A percentile compares a stretch with the other conserved stretches of the same genome.
Conservation (phyloP, 2,797 vertebrate species). For the Thaleichthys pacificus region DNA sequence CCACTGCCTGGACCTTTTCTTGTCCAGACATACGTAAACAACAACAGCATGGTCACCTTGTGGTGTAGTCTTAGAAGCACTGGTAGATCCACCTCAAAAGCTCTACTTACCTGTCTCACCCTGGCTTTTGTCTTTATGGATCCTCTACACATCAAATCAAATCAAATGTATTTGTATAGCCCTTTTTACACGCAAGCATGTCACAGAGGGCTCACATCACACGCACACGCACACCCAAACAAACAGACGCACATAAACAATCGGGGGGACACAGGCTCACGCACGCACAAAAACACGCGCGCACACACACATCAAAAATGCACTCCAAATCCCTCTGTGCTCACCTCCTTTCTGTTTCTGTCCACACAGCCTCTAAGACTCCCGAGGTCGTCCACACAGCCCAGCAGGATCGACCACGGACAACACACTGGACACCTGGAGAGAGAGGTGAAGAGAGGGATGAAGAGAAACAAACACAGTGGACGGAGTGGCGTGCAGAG, state of each 20-base stretch:
- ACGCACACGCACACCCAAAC: conserved; percentile 17
- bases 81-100: too few relatives aligned
- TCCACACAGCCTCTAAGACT: conserved; percentile 52
- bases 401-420: conserved; percentile 61
- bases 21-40: too few relatives aligned
- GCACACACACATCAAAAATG: too few relatives aligned
- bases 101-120: too few relatives aligned
- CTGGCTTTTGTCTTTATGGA: neutral
- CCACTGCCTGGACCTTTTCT: too few relatives aligned
- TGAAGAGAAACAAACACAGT: conserved; percentile 67
- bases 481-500: conserved; percentile 55
- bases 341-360: conserved; percentile 51
- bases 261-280: neutral
- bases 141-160: conserved; percentile 18
- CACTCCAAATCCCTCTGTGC: too few relatives aligned
- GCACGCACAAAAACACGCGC: conserved; percentile 27
- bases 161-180: too few relatives aligned
- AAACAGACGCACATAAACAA: conserved; percentile 18
- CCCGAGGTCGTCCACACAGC: conserved; percentile 53
- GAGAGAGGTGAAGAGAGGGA: conserved; percentile 50
- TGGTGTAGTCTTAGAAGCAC: too few relatives aligned
- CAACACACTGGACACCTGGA: conserved; percentile 36
- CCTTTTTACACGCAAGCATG: too few relatives aligned
- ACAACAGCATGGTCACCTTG: too few relatives aligned
- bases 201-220: too few relatives aligned